Base-by-base conservation (phyloP, 2,797 vertebrate genomes). In the Tinamus major region DNA sequence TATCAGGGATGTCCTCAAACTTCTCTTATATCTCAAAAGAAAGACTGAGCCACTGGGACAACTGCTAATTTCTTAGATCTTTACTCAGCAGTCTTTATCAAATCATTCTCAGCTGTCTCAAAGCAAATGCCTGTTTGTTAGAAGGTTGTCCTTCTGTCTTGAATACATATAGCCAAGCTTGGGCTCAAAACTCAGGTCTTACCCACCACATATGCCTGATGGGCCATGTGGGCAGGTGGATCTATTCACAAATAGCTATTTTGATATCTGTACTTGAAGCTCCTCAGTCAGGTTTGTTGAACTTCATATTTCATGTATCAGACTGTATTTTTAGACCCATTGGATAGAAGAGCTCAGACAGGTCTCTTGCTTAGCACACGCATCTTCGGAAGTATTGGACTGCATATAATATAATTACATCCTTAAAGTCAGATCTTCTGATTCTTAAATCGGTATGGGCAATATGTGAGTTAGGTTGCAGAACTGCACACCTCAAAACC, bases 341-440 rank as follows among this genome's bases (percentile, higher is more conserved):
- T 82, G 76, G n/a, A 68, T 81, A 56, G n/a, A 84, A 89, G 46
- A 82, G 58, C 55, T 90, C 85, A 79, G 72, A 91, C 85, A 79
- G n/a, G 29, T 75, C 76, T 82, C 65, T 78, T 92, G 74, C 49
- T 70, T 56, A 89, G 51, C 56, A 44, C 21, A 46, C 6, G 7
- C 78, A 26, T 55, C 31, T 85, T 70, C 64, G 87, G 79, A 71
- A 92, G 35, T 62, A 82, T 31, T 31, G 62, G 39, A 63, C 81
- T 85, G 53, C 37, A 74, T 51, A 56, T 20, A 83, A 46, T 53
- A 42, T 46, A 71, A 49, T 15, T 13, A 41, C 18, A 41, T 61
- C 51, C 76, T 64, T 78, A 33, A 65, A 81, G 51, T 81, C 16
- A 78, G n/a, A 62, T 65, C 44, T 70, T 77, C 61, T 70, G 55